Evolutionary conservation across 2,797 vertebrate species (phyloP).

Genomic region (Meriones psammophilus): DNA sequence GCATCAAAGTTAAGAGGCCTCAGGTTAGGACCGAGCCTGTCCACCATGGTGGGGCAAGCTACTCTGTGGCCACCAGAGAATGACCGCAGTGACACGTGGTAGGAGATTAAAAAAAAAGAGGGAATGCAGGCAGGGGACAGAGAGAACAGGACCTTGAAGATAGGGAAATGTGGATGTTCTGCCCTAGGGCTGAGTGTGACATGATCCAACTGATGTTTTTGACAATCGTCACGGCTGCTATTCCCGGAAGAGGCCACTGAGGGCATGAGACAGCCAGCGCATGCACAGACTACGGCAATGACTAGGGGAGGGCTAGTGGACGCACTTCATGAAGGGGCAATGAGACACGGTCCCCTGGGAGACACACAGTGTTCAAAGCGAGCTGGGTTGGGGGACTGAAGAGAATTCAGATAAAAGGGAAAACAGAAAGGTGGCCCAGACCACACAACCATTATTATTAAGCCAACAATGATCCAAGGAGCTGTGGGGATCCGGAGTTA

Average conservation of each 20-base stretch:
- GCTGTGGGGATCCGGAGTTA: rapidly evolving
- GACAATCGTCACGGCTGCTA: background rate
- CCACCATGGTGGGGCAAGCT: too few species aligned
- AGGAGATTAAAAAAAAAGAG: background rate
- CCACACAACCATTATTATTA: background rate
- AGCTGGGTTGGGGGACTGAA: background rate
- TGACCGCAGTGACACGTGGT: background rate
- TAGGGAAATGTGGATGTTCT: background rate
- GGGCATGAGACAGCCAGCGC: background rate
- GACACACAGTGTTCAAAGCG: background rate
- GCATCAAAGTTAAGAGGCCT: background rate
- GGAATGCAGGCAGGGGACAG: rapidly evolving
- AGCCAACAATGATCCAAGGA: background rate
- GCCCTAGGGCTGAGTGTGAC: background rate
- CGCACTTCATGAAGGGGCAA: background rate
- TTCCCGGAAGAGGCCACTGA: background rate
- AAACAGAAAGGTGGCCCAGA: background rate
- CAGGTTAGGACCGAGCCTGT: too few species aligned
- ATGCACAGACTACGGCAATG: background rate
- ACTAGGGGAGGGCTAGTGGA: rapidly evolving
- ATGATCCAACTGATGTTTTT: background rate
- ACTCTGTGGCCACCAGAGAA: background rate
- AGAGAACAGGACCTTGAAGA: background rate
- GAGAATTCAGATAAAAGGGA: background rate
- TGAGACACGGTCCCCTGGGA: background rate